Conservation (phyloP, 2,888 invertebrate species). For the Halictus ligatus region DNA sequence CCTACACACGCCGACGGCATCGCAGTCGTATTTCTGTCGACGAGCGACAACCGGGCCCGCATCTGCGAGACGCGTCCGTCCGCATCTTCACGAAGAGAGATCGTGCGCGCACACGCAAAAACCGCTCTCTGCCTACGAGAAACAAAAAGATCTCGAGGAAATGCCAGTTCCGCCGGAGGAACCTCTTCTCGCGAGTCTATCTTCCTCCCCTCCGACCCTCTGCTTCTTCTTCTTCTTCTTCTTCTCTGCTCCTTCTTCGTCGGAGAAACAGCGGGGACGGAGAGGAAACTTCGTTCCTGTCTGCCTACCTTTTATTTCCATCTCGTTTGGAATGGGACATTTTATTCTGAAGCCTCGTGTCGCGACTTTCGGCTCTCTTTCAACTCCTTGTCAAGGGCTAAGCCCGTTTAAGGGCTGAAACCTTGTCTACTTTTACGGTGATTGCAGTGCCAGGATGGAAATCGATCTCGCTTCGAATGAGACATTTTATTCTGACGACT, state of each 20-base stretch:
- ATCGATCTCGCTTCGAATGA: not conserved
- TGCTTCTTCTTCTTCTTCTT: slow-evolving; percentile 7
- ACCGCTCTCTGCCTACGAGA: slow-evolving; percentile 27
- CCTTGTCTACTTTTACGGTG: not conserved
- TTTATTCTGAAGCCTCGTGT: not conserved
- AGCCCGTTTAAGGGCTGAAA: not conserved
- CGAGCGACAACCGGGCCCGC: slow-evolving; percentile 48
- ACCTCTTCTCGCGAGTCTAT: slow-evolving; percentile 35
- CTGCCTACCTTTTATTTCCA: not conserved
- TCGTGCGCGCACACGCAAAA: slow-evolving; percentile 56
- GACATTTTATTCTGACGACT: not conserved
- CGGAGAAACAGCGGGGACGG: not conserved
- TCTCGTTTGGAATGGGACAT: not conserved
- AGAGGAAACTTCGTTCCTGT: not conserved
- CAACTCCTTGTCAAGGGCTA: not conserved
- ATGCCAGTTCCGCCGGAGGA: slow-evolving; percentile 54
- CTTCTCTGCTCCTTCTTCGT: not conserved
- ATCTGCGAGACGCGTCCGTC: slow-evolving; percentile 37
- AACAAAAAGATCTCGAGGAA: slow-evolving; percentile 60
- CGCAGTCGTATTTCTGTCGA: slow-evolving; percentile 69
- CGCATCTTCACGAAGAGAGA: slow-evolving; percentile 41
- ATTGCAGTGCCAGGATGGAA: not conserved
- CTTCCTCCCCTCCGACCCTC: not conserved
- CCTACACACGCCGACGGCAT: slow-evolving; percentile 48
- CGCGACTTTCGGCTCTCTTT: not conserved